phyloP scores from a whole-genome alignment of 2,797 vertebrate species.

The Oophaga sylvatica region DNA sequence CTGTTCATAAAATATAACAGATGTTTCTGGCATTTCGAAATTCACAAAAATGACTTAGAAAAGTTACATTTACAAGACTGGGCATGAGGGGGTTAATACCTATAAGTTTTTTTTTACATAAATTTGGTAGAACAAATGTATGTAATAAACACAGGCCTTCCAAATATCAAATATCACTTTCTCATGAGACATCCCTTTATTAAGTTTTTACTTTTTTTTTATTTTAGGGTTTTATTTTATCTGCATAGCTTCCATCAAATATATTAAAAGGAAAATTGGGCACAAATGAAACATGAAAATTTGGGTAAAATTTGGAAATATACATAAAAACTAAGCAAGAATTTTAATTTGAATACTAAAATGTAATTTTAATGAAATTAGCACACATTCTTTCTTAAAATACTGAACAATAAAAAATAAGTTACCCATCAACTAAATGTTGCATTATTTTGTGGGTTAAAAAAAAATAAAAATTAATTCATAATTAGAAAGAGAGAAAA shows the following conservation, averaged over 20 bases:
- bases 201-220: not conserved
- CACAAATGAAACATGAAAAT: not conserved
- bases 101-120: not conserved
- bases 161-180: not conserved
- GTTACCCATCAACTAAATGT: not conserved
- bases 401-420: not conserved
- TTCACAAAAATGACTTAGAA: not conserved
- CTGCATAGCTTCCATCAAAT: not conserved
- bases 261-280: too few species aligned
- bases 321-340: not conserved
- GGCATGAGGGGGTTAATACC: not conserved
- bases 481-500: too few species aligned
- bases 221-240: too few species aligned
- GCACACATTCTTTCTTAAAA: not conserved
- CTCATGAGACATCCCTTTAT: too few species aligned
- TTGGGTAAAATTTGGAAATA: not conserved
- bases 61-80: not conserved
- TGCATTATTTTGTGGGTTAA: not conserved
- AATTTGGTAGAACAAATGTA: too few species aligned
- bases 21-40: not conserved
- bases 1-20: not conserved
- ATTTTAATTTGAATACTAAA: not conserved
- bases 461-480: not conserved
- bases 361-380: not conserved
- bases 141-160: accelerated